Percentiles rank a stretch among this genome's conserved stretches.
These are phyloP conservation scores for Melanaphis sacchari DNA, from an alignment of 1,140 invertebrate genomes.

Conservation along the genomic window DNA sequence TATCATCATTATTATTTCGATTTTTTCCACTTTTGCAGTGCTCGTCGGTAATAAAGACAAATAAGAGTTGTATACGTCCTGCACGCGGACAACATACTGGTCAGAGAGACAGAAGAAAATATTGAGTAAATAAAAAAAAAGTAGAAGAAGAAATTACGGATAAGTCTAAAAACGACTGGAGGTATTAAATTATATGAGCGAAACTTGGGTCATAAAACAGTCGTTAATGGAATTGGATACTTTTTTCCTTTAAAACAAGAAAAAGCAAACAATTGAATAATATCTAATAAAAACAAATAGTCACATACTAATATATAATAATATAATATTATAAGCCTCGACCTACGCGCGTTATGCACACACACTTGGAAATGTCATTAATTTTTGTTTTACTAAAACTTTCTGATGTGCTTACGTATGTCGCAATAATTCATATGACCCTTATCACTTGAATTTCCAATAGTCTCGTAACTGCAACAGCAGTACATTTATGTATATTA, in stretches of 20 bases:
- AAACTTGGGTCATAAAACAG: conserved; percentile 25
- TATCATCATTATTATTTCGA: conserved; percentile 29
- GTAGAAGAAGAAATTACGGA: not conserved
- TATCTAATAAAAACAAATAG: not conserved
- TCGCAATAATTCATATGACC: not conserved
- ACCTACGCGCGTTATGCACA: not conserved
- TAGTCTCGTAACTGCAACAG: not conserved
- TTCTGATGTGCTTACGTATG: not conserved
- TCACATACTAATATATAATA: not conserved
- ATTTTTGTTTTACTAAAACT: not conserved
- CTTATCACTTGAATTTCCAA: not conserved
- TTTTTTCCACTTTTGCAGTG: not conserved
- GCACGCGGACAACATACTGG: not conserved
- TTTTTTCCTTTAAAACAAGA: conserved; percentile 7
- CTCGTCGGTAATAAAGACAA: conserved; percentile 25
- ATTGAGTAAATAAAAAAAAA: not conserved
- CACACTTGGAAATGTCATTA: not conserved
- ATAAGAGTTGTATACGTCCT: not conserved
- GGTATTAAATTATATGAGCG: not conserved
- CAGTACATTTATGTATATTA: not conserved
- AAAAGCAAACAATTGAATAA: conserved; percentile 13
- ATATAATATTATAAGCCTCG: not conserved
- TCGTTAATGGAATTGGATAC: conserved; percentile 9
- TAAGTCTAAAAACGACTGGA: conserved; percentile 26
- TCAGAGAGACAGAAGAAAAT: not conserved